These are phyloP conservation scores for Carettochelys insculpta DNA, from an alignment of 2,113 vertebrate species.

Conservation along the genomic window DNA sequence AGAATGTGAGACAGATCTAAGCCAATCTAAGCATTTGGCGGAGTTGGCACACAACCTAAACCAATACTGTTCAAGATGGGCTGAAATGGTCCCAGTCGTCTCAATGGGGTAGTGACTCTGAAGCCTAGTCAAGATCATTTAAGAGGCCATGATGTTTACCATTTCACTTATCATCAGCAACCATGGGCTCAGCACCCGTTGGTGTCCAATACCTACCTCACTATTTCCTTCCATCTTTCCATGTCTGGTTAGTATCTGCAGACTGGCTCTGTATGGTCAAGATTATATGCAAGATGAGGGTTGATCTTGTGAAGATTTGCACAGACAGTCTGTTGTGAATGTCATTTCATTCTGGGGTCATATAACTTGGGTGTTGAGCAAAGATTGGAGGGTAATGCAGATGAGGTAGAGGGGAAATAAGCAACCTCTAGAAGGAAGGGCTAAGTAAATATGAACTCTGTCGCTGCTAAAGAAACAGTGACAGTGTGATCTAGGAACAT, in stretches of 20 bases:
- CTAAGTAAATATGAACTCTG: conserved; percentile 45
- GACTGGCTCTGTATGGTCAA: too few relatives aligned
- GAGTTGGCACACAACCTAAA: not conserved
- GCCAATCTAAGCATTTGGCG: not conserved
- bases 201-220: too few relatives aligned
- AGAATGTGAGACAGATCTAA: not conserved
- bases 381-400: conserved; percentile 42
- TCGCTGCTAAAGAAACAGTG: conserved; percentile 66
- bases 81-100: not conserved
- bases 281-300: not conserved
- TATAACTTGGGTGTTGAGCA: not conserved
- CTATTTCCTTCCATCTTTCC: too few relatives aligned
- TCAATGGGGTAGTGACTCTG: not conserved
- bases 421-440: conserved; percentile 50
- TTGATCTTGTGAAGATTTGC: conserved; percentile 37
- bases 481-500: conserved; percentile 64
- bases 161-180: not conserved
- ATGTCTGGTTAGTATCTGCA: too few relatives aligned
- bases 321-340: not conserved
- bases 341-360: not conserved
- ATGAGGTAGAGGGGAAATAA: conserved; percentile 55
- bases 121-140: not conserved
- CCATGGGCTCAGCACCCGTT: too few relatives aligned
- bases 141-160: not conserved
- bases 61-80: not conserved